These are phyloP conservation scores for Plumapathes pennacea DNA, from an alignment of 92 coral and sea anemone genomes.

Conservation along the genomic window DNA sequence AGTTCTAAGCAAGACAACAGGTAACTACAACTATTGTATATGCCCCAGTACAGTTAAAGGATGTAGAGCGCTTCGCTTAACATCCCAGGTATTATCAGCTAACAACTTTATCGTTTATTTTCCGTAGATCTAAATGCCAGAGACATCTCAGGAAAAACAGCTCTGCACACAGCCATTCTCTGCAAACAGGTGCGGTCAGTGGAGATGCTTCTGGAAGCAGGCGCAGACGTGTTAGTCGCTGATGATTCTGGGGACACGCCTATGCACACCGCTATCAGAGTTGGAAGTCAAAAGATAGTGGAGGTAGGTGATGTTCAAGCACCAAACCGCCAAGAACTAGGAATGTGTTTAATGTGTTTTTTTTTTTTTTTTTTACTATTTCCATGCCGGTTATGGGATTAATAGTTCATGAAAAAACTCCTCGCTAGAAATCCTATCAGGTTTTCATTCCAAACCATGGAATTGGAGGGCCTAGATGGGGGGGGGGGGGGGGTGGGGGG, in stretches of 20 bases:
- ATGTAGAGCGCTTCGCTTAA: neutral
- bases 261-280: conserved; percentile 68
- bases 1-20: conserved; percentile 11
- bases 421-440: no score
- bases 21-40: neutral
- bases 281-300: conserved; percentile 66
- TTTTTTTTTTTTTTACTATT: no score
- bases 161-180: conserved; percentile 76
- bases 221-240: conserved; percentile 61
- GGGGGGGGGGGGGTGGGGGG: no score
- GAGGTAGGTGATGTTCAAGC: no score
- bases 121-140: conserved; percentile 43
- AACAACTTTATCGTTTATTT: no score
- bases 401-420: no score
- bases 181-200: conserved; percentile 63
- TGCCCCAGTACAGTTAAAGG: neutral
- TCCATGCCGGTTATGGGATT: no score
- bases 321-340: no score
- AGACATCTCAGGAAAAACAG: conserved; percentile 79
- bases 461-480: no score
- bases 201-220: conserved; percentile 58
- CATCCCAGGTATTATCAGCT: conserved; percentile 8
- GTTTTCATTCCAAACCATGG: no score
- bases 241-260: conserved; percentile 84
- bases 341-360: no score